Percentiles rank a stretch among this genome's conserved stretches.
Conservation (phyloP, 2,888 invertebrate species). For the Cephus sareptanus region DNA sequence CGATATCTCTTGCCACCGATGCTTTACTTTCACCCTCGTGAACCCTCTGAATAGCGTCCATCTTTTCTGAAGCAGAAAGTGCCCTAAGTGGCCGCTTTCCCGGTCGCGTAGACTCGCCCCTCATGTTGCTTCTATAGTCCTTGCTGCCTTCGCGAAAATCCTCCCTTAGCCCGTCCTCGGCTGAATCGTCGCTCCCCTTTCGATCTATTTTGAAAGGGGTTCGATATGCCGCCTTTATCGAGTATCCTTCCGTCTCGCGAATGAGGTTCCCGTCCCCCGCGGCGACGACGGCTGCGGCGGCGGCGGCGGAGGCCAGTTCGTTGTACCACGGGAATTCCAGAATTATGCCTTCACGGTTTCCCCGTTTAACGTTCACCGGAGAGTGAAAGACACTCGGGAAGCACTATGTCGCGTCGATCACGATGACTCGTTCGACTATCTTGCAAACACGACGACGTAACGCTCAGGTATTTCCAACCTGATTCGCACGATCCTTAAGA, state of each 20-base stretch:
- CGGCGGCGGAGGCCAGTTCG: background rate
- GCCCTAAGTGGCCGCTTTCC: slow-evolving; percentile 83
- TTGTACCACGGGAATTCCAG: background rate
- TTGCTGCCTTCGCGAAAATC: slow-evolving; percentile 16
- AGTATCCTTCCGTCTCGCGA: background rate
- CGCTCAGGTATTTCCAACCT: background rate
- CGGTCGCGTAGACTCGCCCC: slow-evolving; percentile 69
- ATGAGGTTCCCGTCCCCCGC: background rate
- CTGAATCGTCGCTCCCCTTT: slow-evolving; percentile 35
- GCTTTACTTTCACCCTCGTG: slow-evolving; percentile 89
- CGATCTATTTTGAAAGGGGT: slow-evolving; percentile 13
- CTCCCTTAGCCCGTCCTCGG: slow-evolving; percentile 39
- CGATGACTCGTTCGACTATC: background rate
- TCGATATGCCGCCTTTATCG: background rate
- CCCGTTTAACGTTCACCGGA: background rate
- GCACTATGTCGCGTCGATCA: background rate
- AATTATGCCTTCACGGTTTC: background rate
- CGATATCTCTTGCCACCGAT: slow-evolving; percentile 85
- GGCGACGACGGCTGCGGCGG: background rate
- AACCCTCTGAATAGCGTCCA: slow-evolving; percentile 84
- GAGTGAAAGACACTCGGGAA: background rate
- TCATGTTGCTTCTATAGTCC: slow-evolving; percentile 62
- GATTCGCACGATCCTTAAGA: background rate
- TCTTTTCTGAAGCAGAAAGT: slow-evolving; percentile 81
- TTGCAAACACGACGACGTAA: background rate